phyloP scores from a whole-genome alignment of 2,113 vertebrate genomes.

The Ictidomys tridecemlineatus region DNA sequence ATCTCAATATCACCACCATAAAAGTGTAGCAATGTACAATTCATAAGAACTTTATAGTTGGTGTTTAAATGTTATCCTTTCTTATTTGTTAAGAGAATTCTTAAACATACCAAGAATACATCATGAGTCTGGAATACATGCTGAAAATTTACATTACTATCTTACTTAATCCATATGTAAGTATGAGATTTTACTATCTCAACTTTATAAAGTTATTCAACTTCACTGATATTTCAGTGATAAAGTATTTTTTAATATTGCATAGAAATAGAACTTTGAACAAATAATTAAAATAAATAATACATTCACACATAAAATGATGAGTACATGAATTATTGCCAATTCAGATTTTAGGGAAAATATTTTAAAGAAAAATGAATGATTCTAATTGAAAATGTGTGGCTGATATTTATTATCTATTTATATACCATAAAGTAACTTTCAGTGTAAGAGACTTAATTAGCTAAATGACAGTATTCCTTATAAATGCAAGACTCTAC shows the following conservation, averaged over 20 bases:
- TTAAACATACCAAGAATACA: neutral
- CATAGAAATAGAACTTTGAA: neutral
- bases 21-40: neutral
- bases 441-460: neutral
- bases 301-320: neutral
- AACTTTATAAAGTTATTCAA: neutral
- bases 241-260: neutral
- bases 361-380: conserved; percentile 32
- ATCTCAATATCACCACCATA: neutral
- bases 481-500: neutral
- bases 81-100: neutral
- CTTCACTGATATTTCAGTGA: neutral
- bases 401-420: neutral
- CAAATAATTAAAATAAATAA: neutral
- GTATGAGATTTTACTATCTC: neutral
- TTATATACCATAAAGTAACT: neutral
- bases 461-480: neutral
- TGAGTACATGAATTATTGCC: neutral
- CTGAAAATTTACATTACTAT: neutral
- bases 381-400: neutral
- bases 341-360: neutral
- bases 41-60: neutral
- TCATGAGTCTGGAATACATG: neutral
- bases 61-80: neutral
- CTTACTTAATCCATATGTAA: neutral